phyloP scores from a whole-genome alignment of 2,888 invertebrate genomes.

The Penaeus monodon region DNA sequence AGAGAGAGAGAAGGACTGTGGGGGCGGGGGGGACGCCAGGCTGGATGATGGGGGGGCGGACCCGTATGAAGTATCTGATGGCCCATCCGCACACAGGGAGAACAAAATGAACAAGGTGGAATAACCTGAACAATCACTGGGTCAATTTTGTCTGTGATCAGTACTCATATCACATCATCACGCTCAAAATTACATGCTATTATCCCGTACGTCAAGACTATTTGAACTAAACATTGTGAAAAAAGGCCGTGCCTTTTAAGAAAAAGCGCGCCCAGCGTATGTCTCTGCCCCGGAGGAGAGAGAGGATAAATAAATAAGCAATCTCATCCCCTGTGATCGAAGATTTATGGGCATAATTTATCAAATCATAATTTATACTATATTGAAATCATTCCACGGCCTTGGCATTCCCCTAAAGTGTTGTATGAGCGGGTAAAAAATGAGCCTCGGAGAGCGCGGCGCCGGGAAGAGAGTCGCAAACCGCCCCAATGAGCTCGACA shows the following conservation, averaged over 20 bases:
- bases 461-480: slow-evolving; percentile 11
- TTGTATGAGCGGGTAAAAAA: slow-evolving; percentile 43
- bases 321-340: slow-evolving; percentile 9
- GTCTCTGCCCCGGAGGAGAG: slow-evolving; percentile 13
- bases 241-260: neutral
- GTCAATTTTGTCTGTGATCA: slow-evolving; percentile 53
- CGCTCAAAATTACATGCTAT: slow-evolving; percentile 52
- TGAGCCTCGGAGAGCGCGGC: slow-evolving; percentile 6
- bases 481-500: neutral
- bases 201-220: slow-evolving; percentile 47
- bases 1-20: neutral
- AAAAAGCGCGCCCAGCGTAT: neutral
- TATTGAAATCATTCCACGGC: slow-evolving; percentile 49
- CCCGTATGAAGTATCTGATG: neutral
- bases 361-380: slow-evolving; percentile 61
- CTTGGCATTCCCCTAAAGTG: slow-evolving; percentile 53
- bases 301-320: slow-evolving; percentile 33
- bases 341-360: slow-evolving; percentile 47
- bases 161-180: slow-evolving; percentile 53
- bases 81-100: neutral
- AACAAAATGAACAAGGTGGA: slow-evolving; percentile 52
- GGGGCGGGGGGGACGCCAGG: neutral
- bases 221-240: slow-evolving; percentile 45
- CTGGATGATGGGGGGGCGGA: neutral
- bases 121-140: slow-evolving; percentile 46